These are phyloP conservation scores for Drosophila kanapiae DNA, from an alignment of 1,140 invertebrate genomes.

Conservation along the genomic window DNA sequence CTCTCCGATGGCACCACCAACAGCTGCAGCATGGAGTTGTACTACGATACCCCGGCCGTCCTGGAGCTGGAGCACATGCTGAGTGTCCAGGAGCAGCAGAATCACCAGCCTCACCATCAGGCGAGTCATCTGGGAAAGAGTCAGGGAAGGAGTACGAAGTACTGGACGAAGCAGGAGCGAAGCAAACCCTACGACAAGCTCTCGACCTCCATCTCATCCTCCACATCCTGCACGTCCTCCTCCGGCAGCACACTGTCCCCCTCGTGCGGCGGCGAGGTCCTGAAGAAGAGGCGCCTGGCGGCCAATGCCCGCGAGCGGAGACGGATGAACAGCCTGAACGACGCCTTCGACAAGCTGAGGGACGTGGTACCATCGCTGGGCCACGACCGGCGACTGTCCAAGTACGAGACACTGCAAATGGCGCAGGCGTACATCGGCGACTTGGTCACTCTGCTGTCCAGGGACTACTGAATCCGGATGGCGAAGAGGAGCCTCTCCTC, in stretches of 20 bases:
- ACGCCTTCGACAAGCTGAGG: constrained; percentile 92
- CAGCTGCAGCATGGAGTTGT: constrained; percentile 54
- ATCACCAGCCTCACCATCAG: constrained; percentile 14
- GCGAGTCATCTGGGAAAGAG: constrained; percentile 20
- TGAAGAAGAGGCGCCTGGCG: constrained; percentile 89
- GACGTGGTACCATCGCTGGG: constrained; percentile 91
- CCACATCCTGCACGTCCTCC: constrained; percentile 4
- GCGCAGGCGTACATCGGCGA: constrained; percentile 94
- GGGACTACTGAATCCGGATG: constrained; percentile 56
- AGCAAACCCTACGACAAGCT: constrained; percentile 57
- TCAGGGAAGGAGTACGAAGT: constrained; percentile 48
- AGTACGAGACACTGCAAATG: constrained; percentile 95
- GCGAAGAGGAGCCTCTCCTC: not conserved
- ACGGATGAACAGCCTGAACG: constrained; percentile 93
- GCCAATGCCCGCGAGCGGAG: constrained; percentile 92
- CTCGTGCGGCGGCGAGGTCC: constrained; percentile 79
- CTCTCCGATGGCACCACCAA: constrained; percentile 57
- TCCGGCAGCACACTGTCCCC: constrained; percentile 4
- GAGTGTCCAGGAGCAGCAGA: constrained; percentile 46
- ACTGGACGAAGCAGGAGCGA: constrained; percentile 53
- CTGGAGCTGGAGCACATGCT: constrained; percentile 68
- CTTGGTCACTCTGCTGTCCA: constrained; percentile 87
- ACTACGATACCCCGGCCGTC: constrained; percentile 53
- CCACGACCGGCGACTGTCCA: constrained; percentile 92
- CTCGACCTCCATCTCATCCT: constrained; percentile 10